These are phyloP conservation scores for Pristionchus japonicus DNA, from an alignment of 2,888 invertebrate species.

Conservation along the genomic window DNA sequence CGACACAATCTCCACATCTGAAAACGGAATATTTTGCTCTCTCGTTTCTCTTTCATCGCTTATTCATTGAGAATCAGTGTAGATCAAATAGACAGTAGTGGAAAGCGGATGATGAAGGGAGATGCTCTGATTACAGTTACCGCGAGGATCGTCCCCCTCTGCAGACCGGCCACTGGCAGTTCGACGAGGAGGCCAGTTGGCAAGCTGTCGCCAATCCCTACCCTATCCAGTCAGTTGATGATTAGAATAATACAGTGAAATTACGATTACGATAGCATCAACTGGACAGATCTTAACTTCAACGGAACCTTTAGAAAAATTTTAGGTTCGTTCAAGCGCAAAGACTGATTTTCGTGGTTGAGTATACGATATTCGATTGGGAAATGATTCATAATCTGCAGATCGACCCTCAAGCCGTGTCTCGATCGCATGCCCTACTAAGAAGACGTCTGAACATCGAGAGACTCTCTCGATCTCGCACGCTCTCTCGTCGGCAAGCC, in stretches of 20 bases:
- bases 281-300: no score
- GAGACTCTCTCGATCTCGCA: neutral
- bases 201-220: constrained; percentile 74
- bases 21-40: no score
- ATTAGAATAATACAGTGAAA: neutral
- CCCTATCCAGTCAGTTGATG: constrained; percentile 70
- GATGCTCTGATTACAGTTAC: constrained; percentile 40
- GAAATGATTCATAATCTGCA: neutral
- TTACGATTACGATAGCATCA: no score
- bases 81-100: no score
- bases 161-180: constrained; percentile 73
- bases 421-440: constrained; percentile 46
- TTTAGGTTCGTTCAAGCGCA: no score
- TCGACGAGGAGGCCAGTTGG: constrained; percentile 73
- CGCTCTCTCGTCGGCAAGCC: no score
- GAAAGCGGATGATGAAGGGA: no score
- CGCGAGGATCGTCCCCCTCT: constrained; percentile 51
- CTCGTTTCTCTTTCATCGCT: neutral
- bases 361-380: no score
- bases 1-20: no score
- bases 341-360: no score
- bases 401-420: constrained; percentile 40
- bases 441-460: constrained; percentile 4
- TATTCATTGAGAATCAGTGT: neutral
- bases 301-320: no score